Conservation (phyloP, 2,113 vertebrate genomes). For the Colaptes auratus region DNA sequence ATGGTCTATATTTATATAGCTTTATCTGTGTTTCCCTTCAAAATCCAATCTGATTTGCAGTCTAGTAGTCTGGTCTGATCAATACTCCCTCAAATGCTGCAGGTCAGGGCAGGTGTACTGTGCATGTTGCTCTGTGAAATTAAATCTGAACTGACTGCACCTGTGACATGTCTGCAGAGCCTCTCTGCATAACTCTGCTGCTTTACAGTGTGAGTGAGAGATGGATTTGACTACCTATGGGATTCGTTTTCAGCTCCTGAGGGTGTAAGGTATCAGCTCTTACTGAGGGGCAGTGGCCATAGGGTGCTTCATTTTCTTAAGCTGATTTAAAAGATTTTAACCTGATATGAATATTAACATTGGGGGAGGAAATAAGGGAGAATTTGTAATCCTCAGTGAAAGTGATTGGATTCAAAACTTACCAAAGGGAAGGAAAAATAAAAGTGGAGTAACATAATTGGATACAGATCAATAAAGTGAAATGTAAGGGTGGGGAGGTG, state of each 20-base stretch:
- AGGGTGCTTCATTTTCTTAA: background rate
- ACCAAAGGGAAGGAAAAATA: background rate
- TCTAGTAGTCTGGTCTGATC: background rate
- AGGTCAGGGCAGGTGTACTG: background rate
- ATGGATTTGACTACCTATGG: background rate
- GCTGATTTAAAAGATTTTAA: background rate
- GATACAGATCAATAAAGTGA: background rate
- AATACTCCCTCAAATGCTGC: background rate
- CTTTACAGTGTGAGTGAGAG: background rate
- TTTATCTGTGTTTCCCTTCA: background rate
- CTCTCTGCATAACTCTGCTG: background rate
- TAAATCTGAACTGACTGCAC: background rate
- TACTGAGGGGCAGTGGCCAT: background rate
- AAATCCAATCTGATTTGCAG: conserved; percentile 1
- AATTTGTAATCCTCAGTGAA: background rate
- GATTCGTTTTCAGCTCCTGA: background rate
- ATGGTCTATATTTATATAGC: background rate
- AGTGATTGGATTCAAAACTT: background rate
- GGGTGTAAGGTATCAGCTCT: background rate
- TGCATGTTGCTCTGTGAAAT: background rate
- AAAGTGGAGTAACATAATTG: background rate
- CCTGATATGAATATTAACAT: background rate
- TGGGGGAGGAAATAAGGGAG: background rate
- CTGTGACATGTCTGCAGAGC: background rate
- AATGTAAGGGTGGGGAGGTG: no score